A percentile compares a stretch with the other conserved stretches of the same genome.
Evolutionary conservation across 1,140 invertebrate genomes (phyloP).

Genomic region (Atta cephalotes): DNA sequence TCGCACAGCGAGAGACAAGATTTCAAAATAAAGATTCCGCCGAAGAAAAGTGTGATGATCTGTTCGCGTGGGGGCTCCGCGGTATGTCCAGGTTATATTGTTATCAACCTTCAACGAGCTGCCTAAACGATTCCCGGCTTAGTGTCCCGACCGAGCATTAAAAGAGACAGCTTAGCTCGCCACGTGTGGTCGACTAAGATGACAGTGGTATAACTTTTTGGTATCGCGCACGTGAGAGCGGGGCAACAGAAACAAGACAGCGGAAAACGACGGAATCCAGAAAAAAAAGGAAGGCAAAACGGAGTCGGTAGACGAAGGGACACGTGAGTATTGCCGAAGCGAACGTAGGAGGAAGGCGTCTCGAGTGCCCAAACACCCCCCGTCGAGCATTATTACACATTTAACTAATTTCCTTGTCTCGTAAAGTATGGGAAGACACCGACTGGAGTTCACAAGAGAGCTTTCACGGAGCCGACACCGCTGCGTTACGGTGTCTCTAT

Average conservation of each 20-base stretch:
- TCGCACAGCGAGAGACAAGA: slow-evolving; percentile 2
- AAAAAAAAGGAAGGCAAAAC: slow-evolving; percentile 12
- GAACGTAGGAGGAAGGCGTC: slow-evolving; percentile 5
- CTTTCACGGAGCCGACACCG: slow-evolving; percentile 64
- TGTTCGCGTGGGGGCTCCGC: neutral
- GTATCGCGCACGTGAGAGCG: slow-evolving; percentile 37
- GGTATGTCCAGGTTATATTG: neutral
- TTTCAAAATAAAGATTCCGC: neutral
- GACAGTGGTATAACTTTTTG: slow-evolving; percentile 33
- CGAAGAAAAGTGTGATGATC: neutral
- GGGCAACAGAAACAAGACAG: slow-evolving; percentile 7
- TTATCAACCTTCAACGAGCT: slow-evolving; percentile 63
- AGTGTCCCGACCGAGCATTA: slow-evolving; percentile 64
- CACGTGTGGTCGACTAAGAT: slow-evolving; percentile 68
- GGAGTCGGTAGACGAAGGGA: slow-evolving; percentile 46
- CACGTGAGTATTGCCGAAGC: slow-evolving; percentile 54
- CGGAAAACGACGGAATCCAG: slow-evolving; percentile 35
- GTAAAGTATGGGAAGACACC: slow-evolving; percentile 79
- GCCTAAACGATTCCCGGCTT: slow-evolving; percentile 71
- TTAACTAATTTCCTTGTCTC: slow-evolving; percentile 84
- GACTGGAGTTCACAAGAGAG: slow-evolving; percentile 30
- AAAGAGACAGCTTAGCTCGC: slow-evolving; percentile 67
- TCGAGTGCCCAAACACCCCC: slow-evolving; percentile 64
- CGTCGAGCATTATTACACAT: slow-evolving; percentile 82
- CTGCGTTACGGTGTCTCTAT: slow-evolving; percentile 64